Evolutionary conservation across 2,888 invertebrate species (phyloP).

Genomic region (Ophion obscuratus): DNA sequence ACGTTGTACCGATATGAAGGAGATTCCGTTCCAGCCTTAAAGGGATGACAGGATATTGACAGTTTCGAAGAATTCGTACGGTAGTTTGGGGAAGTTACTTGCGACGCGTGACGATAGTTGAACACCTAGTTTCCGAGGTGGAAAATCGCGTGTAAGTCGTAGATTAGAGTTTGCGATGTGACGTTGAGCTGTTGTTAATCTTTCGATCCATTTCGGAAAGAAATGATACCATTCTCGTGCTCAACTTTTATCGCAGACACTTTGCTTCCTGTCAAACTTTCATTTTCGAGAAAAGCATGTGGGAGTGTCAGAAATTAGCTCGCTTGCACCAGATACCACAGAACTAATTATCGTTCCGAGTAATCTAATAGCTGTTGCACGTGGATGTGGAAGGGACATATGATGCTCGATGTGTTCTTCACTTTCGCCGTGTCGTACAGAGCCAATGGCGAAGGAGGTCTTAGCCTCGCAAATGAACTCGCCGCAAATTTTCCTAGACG

Average conservation of each 20-base stretch:
- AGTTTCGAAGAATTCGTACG: background rate
- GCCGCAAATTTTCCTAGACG: conserved; percentile 58
- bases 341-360: conserved; percentile 64
- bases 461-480: conserved; percentile 63
- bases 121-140: background rate
- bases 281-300: background rate
- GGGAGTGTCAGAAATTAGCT: background rate
- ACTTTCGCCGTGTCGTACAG: conserved; percentile 23
- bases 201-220: too few species aligned
- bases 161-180: background rate
- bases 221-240: too few species aligned
- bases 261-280: background rate
- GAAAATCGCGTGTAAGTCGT: background rate
- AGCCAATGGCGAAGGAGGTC: conserved; percentile 40
- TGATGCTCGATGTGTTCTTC: conserved; percentile 59
- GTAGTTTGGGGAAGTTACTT: background rate
- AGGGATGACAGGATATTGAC: background rate
- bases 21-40: background rate
- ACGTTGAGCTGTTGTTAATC: too few species aligned
- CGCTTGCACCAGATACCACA: conserved; percentile 50
- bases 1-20: conserved; percentile 1
- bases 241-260: background rate
- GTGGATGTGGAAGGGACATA: conserved; percentile 13
- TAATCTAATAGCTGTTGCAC: conserved; percentile 58
- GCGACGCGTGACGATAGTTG: background rate